Percentiles rank a stretch among this genome's conserved stretches.
Evolutionary conservation across 2,113 vertebrate genomes (phyloP).

Genomic region (Epinephelus lanceolatus): DNA sequence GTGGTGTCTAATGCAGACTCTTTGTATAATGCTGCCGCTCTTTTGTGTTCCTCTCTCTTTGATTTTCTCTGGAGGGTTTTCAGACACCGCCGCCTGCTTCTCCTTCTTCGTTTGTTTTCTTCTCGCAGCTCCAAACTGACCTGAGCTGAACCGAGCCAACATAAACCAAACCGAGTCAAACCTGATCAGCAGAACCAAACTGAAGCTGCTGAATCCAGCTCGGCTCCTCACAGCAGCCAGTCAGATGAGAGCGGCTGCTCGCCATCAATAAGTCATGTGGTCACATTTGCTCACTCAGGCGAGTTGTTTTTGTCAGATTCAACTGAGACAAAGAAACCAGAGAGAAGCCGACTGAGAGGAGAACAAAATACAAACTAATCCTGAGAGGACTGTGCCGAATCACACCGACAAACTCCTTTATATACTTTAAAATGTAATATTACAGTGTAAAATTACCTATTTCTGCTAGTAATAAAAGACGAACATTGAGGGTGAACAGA

Average conservation of each 20-base stretch:
- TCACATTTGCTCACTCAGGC: conserved; percentile 56
- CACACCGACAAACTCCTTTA: background rate
- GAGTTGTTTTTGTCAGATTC: conserved; percentile 58
- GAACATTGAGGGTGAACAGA: background rate
- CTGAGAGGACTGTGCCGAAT: background rate
- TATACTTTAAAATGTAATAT: background rate
- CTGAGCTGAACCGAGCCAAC: background rate
- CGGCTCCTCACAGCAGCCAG: background rate
- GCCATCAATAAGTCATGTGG: conserved; percentile 69
- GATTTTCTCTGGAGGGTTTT: background rate
- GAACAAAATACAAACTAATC: background rate
- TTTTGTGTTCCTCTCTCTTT: conserved; percentile 21
- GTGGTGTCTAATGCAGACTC: no score
- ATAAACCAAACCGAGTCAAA: background rate
- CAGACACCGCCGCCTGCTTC: background rate
- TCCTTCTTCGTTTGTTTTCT: background rate
- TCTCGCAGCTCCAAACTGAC: background rate
- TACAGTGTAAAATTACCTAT: background rate
- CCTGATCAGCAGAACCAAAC: background rate
- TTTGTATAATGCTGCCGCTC: background rate
- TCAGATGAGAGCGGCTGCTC: background rate
- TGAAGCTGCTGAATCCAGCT: background rate
- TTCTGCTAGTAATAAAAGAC: background rate
- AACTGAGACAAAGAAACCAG: conserved; percentile 23
- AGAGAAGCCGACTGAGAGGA: background rate